phyloP scores from a whole-genome alignment of 37 sponge, comb jelly and placozoan genomes.

The Mnemiopsis leidyi region DNA sequence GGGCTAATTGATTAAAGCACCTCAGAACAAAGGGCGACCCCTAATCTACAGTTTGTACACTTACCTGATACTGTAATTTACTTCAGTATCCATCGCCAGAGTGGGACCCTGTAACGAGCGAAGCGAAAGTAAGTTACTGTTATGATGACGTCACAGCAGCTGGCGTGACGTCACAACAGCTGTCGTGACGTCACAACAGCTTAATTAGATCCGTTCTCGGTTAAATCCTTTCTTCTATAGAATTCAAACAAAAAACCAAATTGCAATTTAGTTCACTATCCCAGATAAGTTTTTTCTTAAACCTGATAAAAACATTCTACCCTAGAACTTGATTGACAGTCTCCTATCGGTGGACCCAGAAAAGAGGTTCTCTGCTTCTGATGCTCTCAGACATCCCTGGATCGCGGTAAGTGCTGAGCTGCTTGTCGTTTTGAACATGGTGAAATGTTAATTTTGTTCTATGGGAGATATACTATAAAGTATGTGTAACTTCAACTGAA shows the following conservation, averaged over 20 bases:
- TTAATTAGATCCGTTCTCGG: no score
- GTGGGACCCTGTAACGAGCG: slow-evolving; percentile 74
- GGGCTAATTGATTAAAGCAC: background rate
- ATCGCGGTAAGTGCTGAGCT: slow-evolving; percentile 35
- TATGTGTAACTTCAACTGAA: no score
- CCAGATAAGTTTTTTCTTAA: background rate
- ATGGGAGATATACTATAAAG: no score
- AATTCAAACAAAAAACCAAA: no score
- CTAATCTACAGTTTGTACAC: no score
- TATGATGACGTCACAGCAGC: background rate
- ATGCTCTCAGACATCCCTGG: slow-evolving; percentile 71
- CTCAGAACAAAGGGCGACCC: background rate
- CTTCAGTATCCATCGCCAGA: slow-evolving; percentile 72
- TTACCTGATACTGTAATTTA: no score
- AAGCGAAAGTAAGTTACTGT: slow-evolving; percentile 70
- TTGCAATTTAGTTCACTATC: no score
- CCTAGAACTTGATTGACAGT: slow-evolving; percentile 68
- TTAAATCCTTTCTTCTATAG: no score
- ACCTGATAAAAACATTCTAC: background rate
- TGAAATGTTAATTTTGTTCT: no score
- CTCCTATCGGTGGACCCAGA: slow-evolving; percentile 70
- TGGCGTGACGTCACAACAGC: background rate
- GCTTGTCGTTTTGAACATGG: background rate
- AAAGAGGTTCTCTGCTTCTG: slow-evolving; percentile 67
- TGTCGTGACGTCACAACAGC: background rate